Evolutionary conservation across 2,888 invertebrate species (phyloP).

Genomic region (Ectemnius lituratus): DNA sequence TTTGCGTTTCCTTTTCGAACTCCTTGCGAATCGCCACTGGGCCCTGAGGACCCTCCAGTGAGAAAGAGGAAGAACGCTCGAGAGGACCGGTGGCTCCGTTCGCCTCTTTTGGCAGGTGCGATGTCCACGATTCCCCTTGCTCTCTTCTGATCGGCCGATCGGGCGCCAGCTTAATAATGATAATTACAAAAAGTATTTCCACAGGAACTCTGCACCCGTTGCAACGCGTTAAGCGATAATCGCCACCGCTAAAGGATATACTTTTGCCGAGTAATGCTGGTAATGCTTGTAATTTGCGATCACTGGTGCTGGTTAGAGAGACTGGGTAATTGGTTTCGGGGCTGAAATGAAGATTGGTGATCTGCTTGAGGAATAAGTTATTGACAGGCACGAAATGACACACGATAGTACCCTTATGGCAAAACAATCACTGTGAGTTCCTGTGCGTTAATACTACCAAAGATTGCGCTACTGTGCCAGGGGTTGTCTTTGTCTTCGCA

Average conservation of each 20-base stretch:
- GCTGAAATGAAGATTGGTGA: constrained; percentile 13
- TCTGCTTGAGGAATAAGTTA: constrained; percentile 47
- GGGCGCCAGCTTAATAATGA: constrained; percentile 18
- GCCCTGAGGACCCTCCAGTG: background rate
- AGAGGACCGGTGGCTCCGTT: background rate
- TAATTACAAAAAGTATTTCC: constrained; percentile 17
- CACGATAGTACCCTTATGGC: constrained; percentile 71
- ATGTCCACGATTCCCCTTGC: background rate
- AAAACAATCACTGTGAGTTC: constrained; percentile 41
- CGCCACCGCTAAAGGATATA: background rate
- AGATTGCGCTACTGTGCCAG: constrained; percentile 37
- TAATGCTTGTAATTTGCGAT: background rate
- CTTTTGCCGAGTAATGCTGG: constrained; percentile 3
- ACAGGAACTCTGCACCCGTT: constrained; percentile 11
- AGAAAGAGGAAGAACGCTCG: background rate
- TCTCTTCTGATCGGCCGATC: background rate
- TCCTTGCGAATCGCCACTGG: background rate
- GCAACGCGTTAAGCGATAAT: constrained; percentile 18
- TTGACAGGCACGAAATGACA: constrained; percentile 66
- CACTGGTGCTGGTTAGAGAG: too few species aligned
- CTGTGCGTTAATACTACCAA: constrained; percentile 18
- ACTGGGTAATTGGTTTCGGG: constrained; percentile 19
- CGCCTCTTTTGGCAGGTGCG: background rate
- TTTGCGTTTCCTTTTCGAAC: constrained; percentile 55
- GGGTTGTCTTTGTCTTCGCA: constrained; percentile 52